Percentiles rank a stretch among this genome's conserved stretches.
These are phyloP conservation scores for Patella pellucida DNA, from an alignment of 2,888 invertebrate genomes.

Conservation along the genomic window DNA sequence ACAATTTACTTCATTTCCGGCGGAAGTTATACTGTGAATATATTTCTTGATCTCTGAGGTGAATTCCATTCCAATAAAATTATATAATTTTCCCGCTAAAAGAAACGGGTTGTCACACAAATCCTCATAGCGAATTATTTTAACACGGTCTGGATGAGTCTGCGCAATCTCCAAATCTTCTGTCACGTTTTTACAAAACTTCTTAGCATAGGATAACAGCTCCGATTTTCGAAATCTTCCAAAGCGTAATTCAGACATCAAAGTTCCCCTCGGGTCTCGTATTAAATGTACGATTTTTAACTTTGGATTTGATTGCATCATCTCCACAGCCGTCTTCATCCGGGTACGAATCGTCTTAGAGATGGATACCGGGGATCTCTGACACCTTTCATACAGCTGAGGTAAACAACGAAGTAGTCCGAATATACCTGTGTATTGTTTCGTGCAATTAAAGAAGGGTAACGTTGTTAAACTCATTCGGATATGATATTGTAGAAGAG, in stretches of 20 bases:
- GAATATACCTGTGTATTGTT: background rate
- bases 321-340: background rate
- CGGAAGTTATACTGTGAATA: background rate
- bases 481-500: background rate
- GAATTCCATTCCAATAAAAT: background rate
- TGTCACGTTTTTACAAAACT: too few species aligned
- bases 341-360: constrained; percentile 16
- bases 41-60: background rate
- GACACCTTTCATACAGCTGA: constrained; percentile 1
- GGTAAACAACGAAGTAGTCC: constrained; percentile 12
- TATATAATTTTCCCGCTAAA: background rate
- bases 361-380: background rate
- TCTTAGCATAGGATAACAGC: too few species aligned
- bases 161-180: too few species aligned
- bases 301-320: background rate
- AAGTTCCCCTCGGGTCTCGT: constrained; percentile 17
- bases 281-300: constrained; percentile 20
- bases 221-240: too few species aligned
- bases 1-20: background rate
- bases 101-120: background rate
- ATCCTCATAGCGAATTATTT: background rate
- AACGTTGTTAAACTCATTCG: background rate
- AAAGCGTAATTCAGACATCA: background rate
- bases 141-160: background rate
- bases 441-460: constrained; percentile 1